These are phyloP conservation scores for Eristalis pertinax DNA, from an alignment of 2,888 invertebrate genomes.

Conservation along the genomic window DNA sequence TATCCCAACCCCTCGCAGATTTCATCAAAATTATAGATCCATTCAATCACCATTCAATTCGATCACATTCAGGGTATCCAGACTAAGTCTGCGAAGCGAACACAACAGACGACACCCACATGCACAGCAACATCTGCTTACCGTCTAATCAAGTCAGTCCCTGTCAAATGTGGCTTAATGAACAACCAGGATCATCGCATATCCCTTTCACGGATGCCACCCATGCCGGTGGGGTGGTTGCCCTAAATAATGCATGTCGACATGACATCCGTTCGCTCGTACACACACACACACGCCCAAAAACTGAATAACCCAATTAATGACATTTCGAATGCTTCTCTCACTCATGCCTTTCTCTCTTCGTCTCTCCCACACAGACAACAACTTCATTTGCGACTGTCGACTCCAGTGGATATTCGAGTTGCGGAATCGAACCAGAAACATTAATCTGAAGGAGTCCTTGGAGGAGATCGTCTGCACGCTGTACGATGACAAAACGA, in stretches of 20 bases:
- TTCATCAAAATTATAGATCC: not conserved
- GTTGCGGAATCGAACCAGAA: slow-evolving; percentile 88
- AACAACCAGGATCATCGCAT: not conserved
- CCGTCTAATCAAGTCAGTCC: not conserved
- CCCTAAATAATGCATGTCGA: not conserved
- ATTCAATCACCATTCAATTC: not conserved
- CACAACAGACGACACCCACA: not conserved
- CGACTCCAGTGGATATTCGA: slow-evolving; percentile 90
- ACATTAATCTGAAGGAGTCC: slow-evolving; percentile 85
- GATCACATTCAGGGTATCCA: not conserved
- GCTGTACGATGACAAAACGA: slow-evolving; percentile 81
- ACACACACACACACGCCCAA: slow-evolving; percentile 11
- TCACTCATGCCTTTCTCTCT: slow-evolving; percentile 49
- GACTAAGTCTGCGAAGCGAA: not conserved
- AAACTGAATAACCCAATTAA: slow-evolving; percentile 61
- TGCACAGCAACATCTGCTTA: not conserved
- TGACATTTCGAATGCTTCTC: slow-evolving; percentile 57
- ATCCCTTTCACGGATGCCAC: not conserved
- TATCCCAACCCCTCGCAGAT: not conserved
- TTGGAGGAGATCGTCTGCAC: slow-evolving; percentile 88
- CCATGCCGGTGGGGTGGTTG: not conserved
- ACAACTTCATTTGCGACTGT: slow-evolving; percentile 92
- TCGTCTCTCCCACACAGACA: slow-evolving; percentile 85
- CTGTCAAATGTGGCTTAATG: not conserved
- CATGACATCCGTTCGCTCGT: not conserved